Percentiles rank a stretch among this genome's conserved stretches.
Conservation (phyloP, 2,113 vertebrate species). For the Oreochromis tanganicae region DNA sequence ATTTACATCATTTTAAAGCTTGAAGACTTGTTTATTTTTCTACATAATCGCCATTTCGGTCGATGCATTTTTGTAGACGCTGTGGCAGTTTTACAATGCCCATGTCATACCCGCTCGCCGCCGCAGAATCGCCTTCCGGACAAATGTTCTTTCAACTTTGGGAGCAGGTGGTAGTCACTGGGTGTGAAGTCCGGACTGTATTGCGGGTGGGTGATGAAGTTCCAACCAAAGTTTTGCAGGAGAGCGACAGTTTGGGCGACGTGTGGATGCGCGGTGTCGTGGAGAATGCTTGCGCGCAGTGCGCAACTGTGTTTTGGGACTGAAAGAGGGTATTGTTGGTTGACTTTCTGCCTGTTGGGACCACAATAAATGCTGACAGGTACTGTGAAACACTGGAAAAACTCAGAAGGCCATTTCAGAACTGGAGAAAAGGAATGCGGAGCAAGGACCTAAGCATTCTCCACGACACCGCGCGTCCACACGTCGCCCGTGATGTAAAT, state of each 20-base stretch:
- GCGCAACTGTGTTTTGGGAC: background rate
- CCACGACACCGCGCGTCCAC: background rate
- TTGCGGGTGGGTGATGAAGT: background rate
- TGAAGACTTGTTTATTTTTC: too few species aligned
- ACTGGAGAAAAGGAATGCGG: background rate
- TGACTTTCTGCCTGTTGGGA: background rate
- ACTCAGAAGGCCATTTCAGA: background rate
- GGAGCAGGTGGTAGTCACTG: background rate
- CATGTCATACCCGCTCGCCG: too few species aligned
- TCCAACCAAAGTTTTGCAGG: background rate
- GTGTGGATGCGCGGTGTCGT: background rate
- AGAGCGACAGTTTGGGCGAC: background rate
- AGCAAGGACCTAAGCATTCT: background rate
- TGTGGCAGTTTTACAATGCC: too few species aligned
- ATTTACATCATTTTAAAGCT: too few species aligned
- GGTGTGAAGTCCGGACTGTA: background rate
- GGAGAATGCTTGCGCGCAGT: background rate
- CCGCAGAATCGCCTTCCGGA: background rate
- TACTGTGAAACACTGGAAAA: background rate
- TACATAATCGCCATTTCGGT: too few species aligned
- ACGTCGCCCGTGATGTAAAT: background rate
- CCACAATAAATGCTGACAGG: background rate
- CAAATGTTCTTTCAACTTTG: background rate
- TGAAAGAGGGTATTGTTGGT: rapidly evolving
- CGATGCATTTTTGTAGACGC: too few species aligned